Conservation (phyloP, 2,797 vertebrate species). For the Dromococcyx pavoninus region DNA sequence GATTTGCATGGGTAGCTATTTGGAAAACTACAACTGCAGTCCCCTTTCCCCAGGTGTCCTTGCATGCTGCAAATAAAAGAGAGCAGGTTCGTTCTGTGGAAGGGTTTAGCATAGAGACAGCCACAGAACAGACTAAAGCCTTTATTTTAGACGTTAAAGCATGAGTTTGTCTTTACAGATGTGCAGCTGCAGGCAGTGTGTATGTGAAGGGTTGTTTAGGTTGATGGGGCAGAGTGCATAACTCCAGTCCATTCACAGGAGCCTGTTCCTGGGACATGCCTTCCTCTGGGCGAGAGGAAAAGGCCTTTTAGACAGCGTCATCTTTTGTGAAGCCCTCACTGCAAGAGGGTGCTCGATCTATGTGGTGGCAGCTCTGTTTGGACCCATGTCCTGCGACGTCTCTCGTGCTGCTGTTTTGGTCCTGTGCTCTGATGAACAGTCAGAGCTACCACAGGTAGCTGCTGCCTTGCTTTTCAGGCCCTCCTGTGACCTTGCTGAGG, state of each 20-base stretch:
- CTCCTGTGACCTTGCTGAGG: slow-evolving; percentile 39
- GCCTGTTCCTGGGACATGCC: neutral
- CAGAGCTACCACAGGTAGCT: neutral
- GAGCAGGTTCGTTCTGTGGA: neutral
- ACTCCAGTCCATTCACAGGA: slow-evolving; percentile 42
- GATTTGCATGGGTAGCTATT: rapidly evolving
- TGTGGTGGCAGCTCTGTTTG: neutral
- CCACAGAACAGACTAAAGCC: slow-evolving; percentile 70
- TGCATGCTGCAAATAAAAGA: neutral
- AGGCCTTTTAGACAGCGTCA: neutral
- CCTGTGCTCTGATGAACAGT: neutral
- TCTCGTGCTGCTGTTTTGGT: neutral
- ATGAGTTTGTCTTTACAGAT: slow-evolving; percentile 76
- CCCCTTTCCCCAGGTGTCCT: neutral
- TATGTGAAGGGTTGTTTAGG: slow-evolving; percentile 65
- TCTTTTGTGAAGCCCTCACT: neutral
- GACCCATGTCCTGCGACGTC: neutral
- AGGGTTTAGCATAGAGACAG: neutral
- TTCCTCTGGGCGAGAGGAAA: neutral
- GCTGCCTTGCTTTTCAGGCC: neutral
- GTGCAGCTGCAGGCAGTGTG: slow-evolving; percentile 55
- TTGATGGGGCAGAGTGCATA: slow-evolving; percentile 43
- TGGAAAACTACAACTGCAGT: neutral
- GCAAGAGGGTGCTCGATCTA: neutral
- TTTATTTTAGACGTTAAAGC: slow-evolving; percentile 79